These are phyloP conservation scores for Agrypnus murinus DNA, from an alignment of 2,888 invertebrate genomes.

Conservation along the genomic window DNA sequence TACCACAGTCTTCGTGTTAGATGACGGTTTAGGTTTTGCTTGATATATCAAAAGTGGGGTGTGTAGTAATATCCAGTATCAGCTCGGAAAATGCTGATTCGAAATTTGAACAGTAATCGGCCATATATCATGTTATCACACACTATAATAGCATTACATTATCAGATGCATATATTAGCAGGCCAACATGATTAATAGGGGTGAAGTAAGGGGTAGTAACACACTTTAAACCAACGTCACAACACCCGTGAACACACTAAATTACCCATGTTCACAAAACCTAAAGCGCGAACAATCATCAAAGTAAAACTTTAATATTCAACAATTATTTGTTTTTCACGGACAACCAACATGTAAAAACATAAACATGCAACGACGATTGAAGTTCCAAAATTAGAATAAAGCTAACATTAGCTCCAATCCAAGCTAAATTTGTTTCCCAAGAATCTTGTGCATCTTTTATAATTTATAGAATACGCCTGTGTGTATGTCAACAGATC, in stretches of 20 bases:
- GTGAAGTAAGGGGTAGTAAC: constrained; percentile 29
- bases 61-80: constrained; percentile 26
- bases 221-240: constrained; percentile 28
- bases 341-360: constrained; percentile 39
- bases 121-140: constrained; percentile 48
- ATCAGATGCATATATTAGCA: constrained; percentile 51
- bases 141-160: constrained; percentile 49
- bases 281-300: constrained; percentile 29
- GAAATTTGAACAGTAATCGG: constrained; percentile 46
- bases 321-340: constrained; percentile 44
- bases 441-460: constrained; percentile 43
- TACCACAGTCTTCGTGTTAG: constrained; percentile 15
- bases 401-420: constrained; percentile 46
- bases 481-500: constrained; percentile 50
- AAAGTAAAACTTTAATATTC: constrained; percentile 38
- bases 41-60: constrained; percentile 22
- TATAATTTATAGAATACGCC: constrained; percentile 50
- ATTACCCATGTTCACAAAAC: constrained; percentile 8
- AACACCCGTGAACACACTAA: constrained; percentile 28
- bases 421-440: constrained; percentile 45
- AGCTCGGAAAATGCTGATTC: constrained; percentile 48
- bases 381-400: constrained; percentile 49
- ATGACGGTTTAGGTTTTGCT: constrained; percentile 10
- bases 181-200: constrained; percentile 46
- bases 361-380: constrained; percentile 41